A percentile compares a stretch with the other conserved stretches of the same genome.
These are phyloP conservation scores for Opisthograptis luteolata DNA, from an alignment of 2,888 invertebrate species.

Conservation along the genomic window DNA sequence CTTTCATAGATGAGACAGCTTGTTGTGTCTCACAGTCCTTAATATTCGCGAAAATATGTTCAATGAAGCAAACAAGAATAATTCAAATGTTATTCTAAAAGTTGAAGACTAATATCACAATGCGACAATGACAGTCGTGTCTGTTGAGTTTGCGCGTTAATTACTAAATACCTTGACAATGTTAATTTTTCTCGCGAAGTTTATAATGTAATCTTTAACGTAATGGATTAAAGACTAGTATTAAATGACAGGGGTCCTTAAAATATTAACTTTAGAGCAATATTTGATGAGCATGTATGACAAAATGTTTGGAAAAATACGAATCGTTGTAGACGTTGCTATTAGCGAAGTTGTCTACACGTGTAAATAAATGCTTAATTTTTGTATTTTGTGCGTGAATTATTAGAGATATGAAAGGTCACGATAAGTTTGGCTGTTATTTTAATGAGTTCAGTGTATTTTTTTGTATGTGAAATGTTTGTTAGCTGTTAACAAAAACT, in stretches of 20 bases:
- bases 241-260: conserved; percentile 20
- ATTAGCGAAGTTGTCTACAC: conserved; percentile 55
- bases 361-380: conserved; percentile 25
- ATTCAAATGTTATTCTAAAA: conserved; percentile 58
- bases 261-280: neutral
- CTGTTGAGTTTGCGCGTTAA: conserved; percentile 61
- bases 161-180: conserved; percentile 50
- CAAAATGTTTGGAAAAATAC: conserved; percentile 41
- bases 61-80: conserved; percentile 58
- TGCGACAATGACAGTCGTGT: conserved; percentile 62
- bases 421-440: neutral
- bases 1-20: too few relatives aligned
- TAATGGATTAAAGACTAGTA: conserved; percentile 39
- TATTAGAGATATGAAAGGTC: conserved; percentile 12
- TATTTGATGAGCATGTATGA: conserved; percentile 27
- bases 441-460: neutral
- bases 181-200: conserved; percentile 31
- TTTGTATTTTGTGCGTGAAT: conserved; percentile 15
- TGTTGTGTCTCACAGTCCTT: too few relatives aligned
- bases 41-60: conserved; percentile 13
- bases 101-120: conserved; percentile 54
- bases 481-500: too few relatives aligned
- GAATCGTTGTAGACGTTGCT: conserved; percentile 32
- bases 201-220: conserved; percentile 26
- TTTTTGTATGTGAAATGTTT: neutral